Conservation (phyloP, 2,797 vertebrate genomes). For the Neosilurus hyrtlii region DNA sequence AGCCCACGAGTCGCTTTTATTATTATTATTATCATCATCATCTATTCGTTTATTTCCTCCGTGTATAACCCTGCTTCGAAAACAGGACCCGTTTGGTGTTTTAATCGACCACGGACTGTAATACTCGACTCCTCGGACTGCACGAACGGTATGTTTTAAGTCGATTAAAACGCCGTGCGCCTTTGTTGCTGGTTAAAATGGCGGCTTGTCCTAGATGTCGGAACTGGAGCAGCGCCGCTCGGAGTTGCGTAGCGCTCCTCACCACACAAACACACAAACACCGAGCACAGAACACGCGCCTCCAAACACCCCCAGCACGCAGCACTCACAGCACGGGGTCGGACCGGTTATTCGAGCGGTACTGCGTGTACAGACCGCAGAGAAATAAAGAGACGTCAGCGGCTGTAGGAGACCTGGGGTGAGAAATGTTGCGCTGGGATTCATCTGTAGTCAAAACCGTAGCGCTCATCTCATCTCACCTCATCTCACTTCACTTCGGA, state of each 20-base stretch:
- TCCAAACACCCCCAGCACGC: slow-evolving; percentile 15
- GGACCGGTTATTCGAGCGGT: slow-evolving; percentile 16
- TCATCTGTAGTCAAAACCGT: neutral
- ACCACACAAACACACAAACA: slow-evolving; percentile 17
- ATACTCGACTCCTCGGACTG: neutral
- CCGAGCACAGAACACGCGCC: slow-evolving; percentile 36
- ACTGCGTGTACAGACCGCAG: neutral
- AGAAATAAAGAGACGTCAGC: neutral
- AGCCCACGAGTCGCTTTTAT: slow-evolving; percentile 54
- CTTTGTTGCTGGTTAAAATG: slow-evolving; percentile 83
- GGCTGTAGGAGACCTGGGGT: slow-evolving; percentile 8
- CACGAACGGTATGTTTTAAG: neutral
- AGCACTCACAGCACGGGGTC: neutral
- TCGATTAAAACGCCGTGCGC: slow-evolving; percentile 50
- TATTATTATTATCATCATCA: too few relatives aligned
- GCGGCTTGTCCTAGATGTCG: slow-evolving; percentile 80
- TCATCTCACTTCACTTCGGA: neutral
- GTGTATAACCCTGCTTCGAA: slow-evolving; percentile 21
- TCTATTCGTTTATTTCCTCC: slow-evolving; percentile 38
- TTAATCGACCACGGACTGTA: neutral
- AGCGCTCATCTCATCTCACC: too few relatives aligned
- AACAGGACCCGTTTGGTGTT: neutral
- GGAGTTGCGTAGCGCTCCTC: slow-evolving; percentile 50
- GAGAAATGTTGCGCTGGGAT: slow-evolving; percentile 1
- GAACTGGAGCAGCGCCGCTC: slow-evolving; percentile 71